Evolutionary conservation across 2,888 invertebrate species (phyloP), one percentile per base, ranked within the genome.

Genomic region (Orthosia cruda): DNA sequence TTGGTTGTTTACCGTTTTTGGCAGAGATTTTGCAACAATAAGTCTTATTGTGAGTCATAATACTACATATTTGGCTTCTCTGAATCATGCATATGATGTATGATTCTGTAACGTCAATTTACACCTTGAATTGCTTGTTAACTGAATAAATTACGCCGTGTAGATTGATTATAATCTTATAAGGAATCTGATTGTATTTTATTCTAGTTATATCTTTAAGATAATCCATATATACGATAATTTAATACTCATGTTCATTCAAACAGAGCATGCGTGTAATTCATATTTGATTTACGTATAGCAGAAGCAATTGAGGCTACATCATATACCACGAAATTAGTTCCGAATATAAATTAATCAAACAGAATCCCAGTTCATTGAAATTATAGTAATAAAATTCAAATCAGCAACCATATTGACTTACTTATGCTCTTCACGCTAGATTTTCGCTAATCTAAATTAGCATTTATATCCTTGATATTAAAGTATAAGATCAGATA

Each of bases 351-450:
- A 71, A 75, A 78, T 71, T 64, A 58, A 23, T 71, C 66, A 58
- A 23, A 68, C 18, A 57, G 62, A 64, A 82, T 62, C 72, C 65
- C 58, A 74, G 63, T 67, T 71, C 65, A 77, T 71, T 76, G 64
- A 82, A 85, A 87, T 83, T 82, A 71, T 69, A 65, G 78, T 77
- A 76, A 84, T 85, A 77, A 84, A 86, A 84, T 81, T 78, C 32
- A 69, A 74, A 81, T 85, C 59, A 63, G 65, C 55, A 62, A 74
- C 49, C 73, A 77, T 57, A 71, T 74, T 67, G 65, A 71, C 59
- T 57, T 59, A 71, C 59, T 66, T 65, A 40, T 20, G 74, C 54
- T 74, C 72, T 59, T 77, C 61, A 71, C 9, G 18, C 12, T 12
- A 23, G 70, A 58, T 23, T 57, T 74, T 20, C 0, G 62, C 13